Base-by-base conservation (phyloP, 1,140 invertebrate genomes). In the Diorhabda carinulata region DNA sequence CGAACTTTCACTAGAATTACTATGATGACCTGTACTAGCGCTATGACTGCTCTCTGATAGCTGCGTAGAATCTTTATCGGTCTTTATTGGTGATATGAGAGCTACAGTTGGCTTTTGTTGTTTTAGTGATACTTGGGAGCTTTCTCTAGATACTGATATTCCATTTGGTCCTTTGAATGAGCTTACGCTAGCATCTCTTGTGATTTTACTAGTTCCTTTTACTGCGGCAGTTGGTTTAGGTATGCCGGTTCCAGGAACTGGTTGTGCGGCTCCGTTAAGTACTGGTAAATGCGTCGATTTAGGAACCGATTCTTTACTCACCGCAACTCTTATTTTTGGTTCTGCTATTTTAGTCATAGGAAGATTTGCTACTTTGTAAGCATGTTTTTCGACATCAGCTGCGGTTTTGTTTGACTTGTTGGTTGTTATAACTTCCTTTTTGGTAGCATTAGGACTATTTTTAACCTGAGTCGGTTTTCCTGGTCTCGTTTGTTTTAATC, bases 141-240 rank as follows among this genome's bases (percentile, higher is more conserved):
- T 72, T 66, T 80, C 79, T 57, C 79, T 72, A 5, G 77, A 78
- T 25, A 75, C 58, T 8, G 65, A 61, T 10, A 43, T 59, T 40
- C 64, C 72, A 69, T 78, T 65, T 56, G 41, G 43, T 56, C 64
- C 63, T 65, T 77, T 74, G n/a, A 73, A 7, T 5, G 68, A 40
- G 25, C 25, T 40, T 7, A 68, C 40, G 61, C 64, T 72, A 42
- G 69, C 68, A 57, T 77, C 75, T 8, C 71, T 65, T 4, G 78
- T 45, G 43, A 71, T 70, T 82, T 92, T 92, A 56, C 87, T 88
- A 3, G 91, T 94, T 72, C 93, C 93, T 85, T 95, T 96, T 3
- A 96, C 92, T 67, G 93, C 90, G 8, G 93, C 92, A 10, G 92
- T 95, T 3, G 93, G 94, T 82, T 96, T 96, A 2, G 94, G 93